Conservation (phyloP, 2,888 invertebrate species). For the Sussaba pulchella region DNA sequence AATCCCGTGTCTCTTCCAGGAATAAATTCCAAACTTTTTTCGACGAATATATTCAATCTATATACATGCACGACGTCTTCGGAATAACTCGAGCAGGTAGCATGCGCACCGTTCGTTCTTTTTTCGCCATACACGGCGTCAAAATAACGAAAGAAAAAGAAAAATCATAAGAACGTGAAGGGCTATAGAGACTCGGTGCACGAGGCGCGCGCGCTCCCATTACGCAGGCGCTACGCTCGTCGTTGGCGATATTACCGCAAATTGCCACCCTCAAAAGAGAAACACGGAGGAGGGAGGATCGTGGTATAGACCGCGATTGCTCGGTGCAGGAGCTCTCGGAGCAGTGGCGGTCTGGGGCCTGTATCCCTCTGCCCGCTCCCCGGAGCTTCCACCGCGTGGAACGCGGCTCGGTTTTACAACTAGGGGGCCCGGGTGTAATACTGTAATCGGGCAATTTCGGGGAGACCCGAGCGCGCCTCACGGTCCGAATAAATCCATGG, state of each 20-base stretch:
- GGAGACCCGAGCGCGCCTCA: conserved; percentile 68
- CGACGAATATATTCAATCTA: conserved; percentile 1
- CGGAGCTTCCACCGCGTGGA: conserved; percentile 52
- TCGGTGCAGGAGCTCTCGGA: conserved; percentile 76
- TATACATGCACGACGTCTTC: conserved; percentile 4
- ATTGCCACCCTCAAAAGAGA: conserved; percentile 83
- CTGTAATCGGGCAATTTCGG: conserved; percentile 83
- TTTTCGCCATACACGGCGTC: conserved; percentile 25
- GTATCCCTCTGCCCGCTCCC: conserved; percentile 8
- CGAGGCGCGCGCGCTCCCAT: conserved; percentile 67
- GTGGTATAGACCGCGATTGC: conserved; percentile 70
- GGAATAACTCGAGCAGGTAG: conserved; percentile 26
- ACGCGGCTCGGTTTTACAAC: conserved; percentile 69
- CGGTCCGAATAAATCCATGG: conserved; percentile 82
- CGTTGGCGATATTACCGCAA: conserved; percentile 84
- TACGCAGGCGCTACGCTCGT: conserved; percentile 79
- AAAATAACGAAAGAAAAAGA: conserved; percentile 36
- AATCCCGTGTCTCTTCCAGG: neutral
- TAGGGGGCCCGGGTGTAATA: conserved; percentile 77
- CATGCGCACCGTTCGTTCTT: conserved; percentile 11
- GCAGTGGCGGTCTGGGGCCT: conserved; percentile 66
- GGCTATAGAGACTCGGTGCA: conserved; percentile 40
- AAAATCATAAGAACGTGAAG: conserved; percentile 8
- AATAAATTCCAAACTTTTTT: neutral
- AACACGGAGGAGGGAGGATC: conserved; percentile 69